phyloP scores from a whole-genome alignment of 2,888 invertebrate genomes.

The Hemicrepidius hirtus region DNA sequence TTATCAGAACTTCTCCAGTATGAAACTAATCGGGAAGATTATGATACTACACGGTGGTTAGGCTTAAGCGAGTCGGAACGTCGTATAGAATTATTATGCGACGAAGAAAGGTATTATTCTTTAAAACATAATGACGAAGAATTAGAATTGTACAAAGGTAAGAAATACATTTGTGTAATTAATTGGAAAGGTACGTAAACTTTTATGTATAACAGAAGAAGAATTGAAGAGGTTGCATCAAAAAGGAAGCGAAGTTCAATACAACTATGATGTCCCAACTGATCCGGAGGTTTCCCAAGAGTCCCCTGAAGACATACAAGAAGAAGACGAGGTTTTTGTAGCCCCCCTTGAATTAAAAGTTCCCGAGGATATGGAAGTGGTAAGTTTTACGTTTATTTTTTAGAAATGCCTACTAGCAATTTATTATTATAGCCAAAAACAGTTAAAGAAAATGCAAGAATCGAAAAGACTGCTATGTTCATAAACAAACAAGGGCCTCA shows the following conservation, averaged over 20 bases:
- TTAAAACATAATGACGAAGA: conserved; percentile 92
- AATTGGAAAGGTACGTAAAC: too few relatives aligned
- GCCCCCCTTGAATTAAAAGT: conserved; percentile 84
- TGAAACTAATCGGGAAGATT: conserved; percentile 87
- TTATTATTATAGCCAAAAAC: conserved; percentile 83
- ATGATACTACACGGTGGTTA: conserved; percentile 74
- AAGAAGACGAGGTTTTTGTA: conserved; percentile 84
- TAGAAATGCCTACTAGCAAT: neutral
- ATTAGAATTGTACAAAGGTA: conserved; percentile 93
- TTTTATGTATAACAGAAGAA: conserved; percentile 87
- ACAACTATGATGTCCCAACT: conserved; percentile 80
- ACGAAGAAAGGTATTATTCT: conserved; percentile 95
- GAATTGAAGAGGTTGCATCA: conserved; percentile 91
- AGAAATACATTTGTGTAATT: conserved; percentile 11
- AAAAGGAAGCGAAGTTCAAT: conserved; percentile 83
- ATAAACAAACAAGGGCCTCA: conserved; percentile 94
- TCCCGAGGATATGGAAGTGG: conserved; percentile 83
- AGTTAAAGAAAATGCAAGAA: conserved; percentile 92
- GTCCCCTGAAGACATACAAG: conserved; percentile 73
- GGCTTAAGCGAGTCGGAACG: conserved; percentile 69
- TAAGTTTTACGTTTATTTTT: conserved; percentile 72
- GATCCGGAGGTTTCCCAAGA: conserved; percentile 71
- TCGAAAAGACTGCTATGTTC: conserved; percentile 95
- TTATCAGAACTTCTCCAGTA: conserved; percentile 88
- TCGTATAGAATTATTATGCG: conserved; percentile 89